Evolutionary conservation across 1,140 invertebrate species (phyloP).

Genomic region (Rhizoglyphus robini): DNA sequence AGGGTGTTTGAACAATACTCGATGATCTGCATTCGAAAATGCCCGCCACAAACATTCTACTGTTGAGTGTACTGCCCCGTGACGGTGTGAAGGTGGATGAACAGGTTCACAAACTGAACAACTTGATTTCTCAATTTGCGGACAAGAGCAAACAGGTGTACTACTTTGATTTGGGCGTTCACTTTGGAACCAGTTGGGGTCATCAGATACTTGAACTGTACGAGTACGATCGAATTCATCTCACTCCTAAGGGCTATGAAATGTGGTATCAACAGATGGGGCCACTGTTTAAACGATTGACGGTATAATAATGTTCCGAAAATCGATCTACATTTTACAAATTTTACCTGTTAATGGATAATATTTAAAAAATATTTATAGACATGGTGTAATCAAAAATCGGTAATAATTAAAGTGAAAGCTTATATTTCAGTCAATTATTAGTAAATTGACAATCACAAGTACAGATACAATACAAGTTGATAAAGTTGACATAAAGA

Average conservation of each 20-base stretch:
- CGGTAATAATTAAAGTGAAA: too few species aligned
- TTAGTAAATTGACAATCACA: too few species aligned
- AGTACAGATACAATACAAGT: too few species aligned
- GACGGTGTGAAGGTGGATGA: neutral
- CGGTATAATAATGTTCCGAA: too few species aligned
- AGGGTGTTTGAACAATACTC: neutral
- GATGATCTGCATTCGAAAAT: neutral
- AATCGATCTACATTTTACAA: too few species aligned
- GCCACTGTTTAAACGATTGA: neutral
- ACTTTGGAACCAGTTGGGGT: neutral
- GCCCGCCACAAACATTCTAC: neutral
- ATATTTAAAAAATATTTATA: too few species aligned
- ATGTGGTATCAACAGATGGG: slow-evolving; percentile 14
- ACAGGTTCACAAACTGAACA: neutral
- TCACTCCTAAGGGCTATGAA: slow-evolving; percentile 1
- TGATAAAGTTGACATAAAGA: too few species aligned
- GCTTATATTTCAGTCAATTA: too few species aligned
- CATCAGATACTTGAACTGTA: neutral
- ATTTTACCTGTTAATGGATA: too few species aligned
- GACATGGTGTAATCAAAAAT: too few species aligned
- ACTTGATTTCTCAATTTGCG: neutral
- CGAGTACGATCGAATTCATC: neutral
- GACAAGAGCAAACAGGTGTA: neutral
- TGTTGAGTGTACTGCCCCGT: slow-evolving; percentile 13
- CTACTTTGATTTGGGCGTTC: neutral